phyloP scores from a whole-genome alignment of 2,888 invertebrate genomes.

The Cheilosia variabilis region DNA sequence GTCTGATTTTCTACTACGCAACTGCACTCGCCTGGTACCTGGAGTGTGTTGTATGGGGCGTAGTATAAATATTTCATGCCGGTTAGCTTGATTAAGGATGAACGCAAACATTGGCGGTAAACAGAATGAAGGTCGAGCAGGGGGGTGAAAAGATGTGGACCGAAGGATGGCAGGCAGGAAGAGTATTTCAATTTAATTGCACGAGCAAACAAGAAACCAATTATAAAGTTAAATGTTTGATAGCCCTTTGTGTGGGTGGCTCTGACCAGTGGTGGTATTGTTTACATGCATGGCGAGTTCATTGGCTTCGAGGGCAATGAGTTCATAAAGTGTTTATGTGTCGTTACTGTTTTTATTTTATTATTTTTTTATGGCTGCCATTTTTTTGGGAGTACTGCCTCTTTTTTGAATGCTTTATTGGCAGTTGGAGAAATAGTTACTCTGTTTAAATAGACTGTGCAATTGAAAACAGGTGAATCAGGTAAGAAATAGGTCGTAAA shows the following conservation, averaged over 20 bases:
- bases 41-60: background rate
- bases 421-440: no score
- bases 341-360: background rate
- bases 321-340: background rate
- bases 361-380: background rate
- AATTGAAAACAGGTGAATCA: no score
- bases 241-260: background rate
- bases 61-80: slow-evolving; percentile 40
- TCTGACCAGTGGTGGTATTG: background rate
- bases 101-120: slow-evolving; percentile 39
- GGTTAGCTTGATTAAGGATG: slow-evolving; percentile 44
- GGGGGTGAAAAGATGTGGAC: no score
- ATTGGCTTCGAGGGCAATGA: slow-evolving; percentile 1
- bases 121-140: slow-evolving; percentile 10
- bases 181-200: slow-evolving; percentile 46
- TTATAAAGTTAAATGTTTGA: slow-evolving; percentile 21
- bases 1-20: slow-evolving; percentile 18
- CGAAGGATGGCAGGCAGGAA: background rate
- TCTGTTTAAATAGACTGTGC: no score
- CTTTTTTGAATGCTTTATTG: no score
- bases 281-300: slow-evolving; percentile 20
- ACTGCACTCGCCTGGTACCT: background rate
- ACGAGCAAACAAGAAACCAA: slow-evolving; percentile 40
- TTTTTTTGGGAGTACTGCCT: no score
- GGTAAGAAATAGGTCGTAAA: no score